phyloP scores from a whole-genome alignment of 2,113 vertebrate species.

The Helogale parvula region DNA sequence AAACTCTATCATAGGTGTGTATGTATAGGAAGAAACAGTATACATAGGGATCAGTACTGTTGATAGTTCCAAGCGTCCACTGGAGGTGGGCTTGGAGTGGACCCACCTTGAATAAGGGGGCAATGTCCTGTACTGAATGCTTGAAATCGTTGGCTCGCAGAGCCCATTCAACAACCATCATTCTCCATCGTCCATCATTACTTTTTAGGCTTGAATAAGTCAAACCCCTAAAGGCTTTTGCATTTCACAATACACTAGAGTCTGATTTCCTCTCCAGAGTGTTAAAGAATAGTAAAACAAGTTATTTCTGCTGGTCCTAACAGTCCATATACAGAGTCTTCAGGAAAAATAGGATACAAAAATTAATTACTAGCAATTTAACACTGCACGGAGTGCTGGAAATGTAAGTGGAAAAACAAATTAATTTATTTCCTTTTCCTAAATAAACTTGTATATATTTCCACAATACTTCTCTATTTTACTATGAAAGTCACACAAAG shows the following conservation, averaged over 20 bases:
- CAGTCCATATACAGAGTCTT: not conserved
- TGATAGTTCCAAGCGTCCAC: not conserved
- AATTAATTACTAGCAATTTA: constrained; percentile 49
- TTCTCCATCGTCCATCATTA: constrained; percentile 36
- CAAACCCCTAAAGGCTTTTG: constrained; percentile 55
- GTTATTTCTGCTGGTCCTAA: constrained; percentile 19
- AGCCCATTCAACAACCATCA: constrained; percentile 51
- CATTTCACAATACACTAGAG: constrained; percentile 72
- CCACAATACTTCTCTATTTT: not conserved
- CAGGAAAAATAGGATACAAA: constrained; percentile 29
- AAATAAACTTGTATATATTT: constrained; percentile 15
- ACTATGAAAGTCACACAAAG: not conserved
- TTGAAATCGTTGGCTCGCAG: constrained; percentile 51
- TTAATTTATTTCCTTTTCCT: constrained; percentile 30
- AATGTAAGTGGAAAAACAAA: constrained; percentile 17
- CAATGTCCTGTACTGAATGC: constrained; percentile 57
- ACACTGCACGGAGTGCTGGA: constrained; percentile 9
- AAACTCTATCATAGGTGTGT: not conserved
- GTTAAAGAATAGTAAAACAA: constrained; percentile 17
- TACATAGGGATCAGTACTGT: not conserved
- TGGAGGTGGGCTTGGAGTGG: constrained; percentile 51
- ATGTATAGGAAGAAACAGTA: not conserved
- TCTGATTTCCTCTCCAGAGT: constrained; percentile 62
- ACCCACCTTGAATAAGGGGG: not conserved
- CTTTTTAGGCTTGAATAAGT: not conserved